A percentile compares a stretch with the other conserved stretches of the same genome.
phyloP scores from a whole-genome alignment of 2,888 invertebrate genomes.

The Leptinotarsa rubiginosa region DNA sequence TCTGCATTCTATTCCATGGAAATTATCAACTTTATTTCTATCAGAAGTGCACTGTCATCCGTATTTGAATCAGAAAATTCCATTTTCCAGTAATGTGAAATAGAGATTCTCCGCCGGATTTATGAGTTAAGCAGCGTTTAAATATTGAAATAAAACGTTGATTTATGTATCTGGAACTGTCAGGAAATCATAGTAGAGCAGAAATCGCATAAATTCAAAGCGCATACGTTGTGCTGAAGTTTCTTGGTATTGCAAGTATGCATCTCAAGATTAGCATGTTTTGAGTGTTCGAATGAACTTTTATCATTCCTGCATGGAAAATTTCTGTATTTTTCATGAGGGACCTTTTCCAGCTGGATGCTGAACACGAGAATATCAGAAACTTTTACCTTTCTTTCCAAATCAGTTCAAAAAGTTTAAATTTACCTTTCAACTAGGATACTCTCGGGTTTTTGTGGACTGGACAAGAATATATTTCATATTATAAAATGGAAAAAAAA shows the following conservation, averaged over 20 bases:
- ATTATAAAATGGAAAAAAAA: no score
- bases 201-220: constrained; percentile 26
- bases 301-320: background rate
- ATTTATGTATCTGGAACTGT: constrained; percentile 44
- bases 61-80: constrained; percentile 10
- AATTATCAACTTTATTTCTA: constrained; percentile 7
- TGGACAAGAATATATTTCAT: no score
- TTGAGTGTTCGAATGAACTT: background rate
- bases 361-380: background rate
- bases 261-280: constrained; percentile 12
- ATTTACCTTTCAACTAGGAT: background rate
- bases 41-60: constrained; percentile 13
- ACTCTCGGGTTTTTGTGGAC: no score
- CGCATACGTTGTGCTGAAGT: constrained; percentile 22
- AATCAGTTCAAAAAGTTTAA: background rate
- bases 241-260: constrained; percentile 4
- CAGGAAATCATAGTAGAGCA: constrained; percentile 22
- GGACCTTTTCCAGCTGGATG: background rate
- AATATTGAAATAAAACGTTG: constrained; percentile 46
- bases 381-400: background rate
- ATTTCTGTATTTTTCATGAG: background rate
- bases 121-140: constrained; percentile 39
- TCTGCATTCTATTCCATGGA: background rate
- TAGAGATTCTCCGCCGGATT: constrained; percentile 23
- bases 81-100: constrained; percentile 13